These are phyloP conservation scores for Tachyglossus aculeatus DNA, from an alignment of 2,797 vertebrate species.

Conservation along the genomic window DNA sequence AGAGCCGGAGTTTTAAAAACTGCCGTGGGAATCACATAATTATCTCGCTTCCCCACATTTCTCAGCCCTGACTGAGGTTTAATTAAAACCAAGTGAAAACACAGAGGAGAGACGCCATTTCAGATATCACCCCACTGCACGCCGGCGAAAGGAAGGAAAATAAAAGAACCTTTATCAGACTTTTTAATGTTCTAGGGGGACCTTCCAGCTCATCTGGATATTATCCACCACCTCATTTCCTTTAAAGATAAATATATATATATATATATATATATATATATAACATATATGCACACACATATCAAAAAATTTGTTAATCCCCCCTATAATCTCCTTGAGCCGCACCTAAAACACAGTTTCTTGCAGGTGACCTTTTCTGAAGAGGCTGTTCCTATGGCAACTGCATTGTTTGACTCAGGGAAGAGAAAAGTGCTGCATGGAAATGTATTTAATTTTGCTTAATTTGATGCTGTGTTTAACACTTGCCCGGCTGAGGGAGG, in stretches of 20 bases:
- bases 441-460: slow-evolving; percentile 71
- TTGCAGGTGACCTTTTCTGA: slow-evolving; percentile 91
- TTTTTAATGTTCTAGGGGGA: slow-evolving; percentile 60
- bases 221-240: slow-evolving; percentile 51
- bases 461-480: slow-evolving; percentile 66
- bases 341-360: slow-evolving; percentile 87
- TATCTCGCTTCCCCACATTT: slow-evolving; percentile 80
- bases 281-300: slow-evolving; percentile 48
- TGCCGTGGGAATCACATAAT: slow-evolving; percentile 75
- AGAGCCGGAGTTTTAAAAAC: slow-evolving; percentile 68
- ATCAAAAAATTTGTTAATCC: slow-evolving; percentile 76
- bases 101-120: slow-evolving; percentile 70
- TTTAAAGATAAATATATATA: slow-evolving; percentile 61
- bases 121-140: slow-evolving; percentile 68
- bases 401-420: slow-evolving; percentile 77
- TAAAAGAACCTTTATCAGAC: slow-evolving; percentile 55
- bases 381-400: slow-evolving; percentile 97
- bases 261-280: slow-evolving; percentile 13
- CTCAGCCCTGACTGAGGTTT: slow-evolving; percentile 79
- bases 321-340: slow-evolving; percentile 80
- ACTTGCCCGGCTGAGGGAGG: slow-evolving; percentile 18
- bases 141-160: neutral
- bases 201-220: slow-evolving; percentile 60
- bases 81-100: slow-evolving; percentile 83
- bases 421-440: slow-evolving; percentile 67